Percentiles rank a stretch among this genome's conserved stretches.
Evolutionary conservation across 2,888 invertebrate species (phyloP).

Genomic region (Hartigia nigra): DNA sequence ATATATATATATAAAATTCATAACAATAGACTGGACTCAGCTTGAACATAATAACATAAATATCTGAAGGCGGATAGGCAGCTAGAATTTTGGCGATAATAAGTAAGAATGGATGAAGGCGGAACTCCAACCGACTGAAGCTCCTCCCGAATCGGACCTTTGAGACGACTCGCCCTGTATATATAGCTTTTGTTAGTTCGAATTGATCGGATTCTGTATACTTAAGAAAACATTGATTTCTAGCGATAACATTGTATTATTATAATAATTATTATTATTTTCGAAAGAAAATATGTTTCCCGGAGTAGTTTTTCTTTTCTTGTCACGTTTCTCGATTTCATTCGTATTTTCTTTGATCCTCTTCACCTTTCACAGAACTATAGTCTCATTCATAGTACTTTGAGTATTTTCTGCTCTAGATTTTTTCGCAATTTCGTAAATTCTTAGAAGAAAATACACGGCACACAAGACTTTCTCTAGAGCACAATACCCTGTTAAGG

Average conservation of each 20-base stretch:
- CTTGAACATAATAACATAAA: too few relatives aligned
- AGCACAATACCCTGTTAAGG: conserved; percentile 25
- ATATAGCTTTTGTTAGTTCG: neutral
- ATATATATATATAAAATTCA: too few relatives aligned
- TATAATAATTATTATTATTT: neutral
- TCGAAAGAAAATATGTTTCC: neutral
- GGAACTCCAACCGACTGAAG: too few relatives aligned
- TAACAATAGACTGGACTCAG: too few relatives aligned
- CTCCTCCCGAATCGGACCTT: too few relatives aligned
- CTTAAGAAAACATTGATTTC: neutral
- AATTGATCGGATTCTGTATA: neutral
- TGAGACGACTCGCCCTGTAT: too few relatives aligned
- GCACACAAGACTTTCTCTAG: conserved; percentile 2
- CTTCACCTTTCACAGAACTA: conserved; percentile 29
- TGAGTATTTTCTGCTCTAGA: neutral
- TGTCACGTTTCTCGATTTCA: conserved; percentile 37
- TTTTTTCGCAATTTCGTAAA: neutral
- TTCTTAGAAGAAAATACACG: neutral
- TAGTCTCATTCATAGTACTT: neutral
- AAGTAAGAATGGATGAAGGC: too few relatives aligned
- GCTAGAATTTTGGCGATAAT: too few relatives aligned
- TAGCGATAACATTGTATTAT: neutral
- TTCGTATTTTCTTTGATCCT: conserved; percentile 27
- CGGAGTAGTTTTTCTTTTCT: conserved; percentile 39
- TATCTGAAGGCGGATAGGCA: too few relatives aligned